These are phyloP conservation scores for Dasypus novemcinctus DNA, from an alignment of 2,113 vertebrate genomes.

Conservation along the genomic window DNA sequence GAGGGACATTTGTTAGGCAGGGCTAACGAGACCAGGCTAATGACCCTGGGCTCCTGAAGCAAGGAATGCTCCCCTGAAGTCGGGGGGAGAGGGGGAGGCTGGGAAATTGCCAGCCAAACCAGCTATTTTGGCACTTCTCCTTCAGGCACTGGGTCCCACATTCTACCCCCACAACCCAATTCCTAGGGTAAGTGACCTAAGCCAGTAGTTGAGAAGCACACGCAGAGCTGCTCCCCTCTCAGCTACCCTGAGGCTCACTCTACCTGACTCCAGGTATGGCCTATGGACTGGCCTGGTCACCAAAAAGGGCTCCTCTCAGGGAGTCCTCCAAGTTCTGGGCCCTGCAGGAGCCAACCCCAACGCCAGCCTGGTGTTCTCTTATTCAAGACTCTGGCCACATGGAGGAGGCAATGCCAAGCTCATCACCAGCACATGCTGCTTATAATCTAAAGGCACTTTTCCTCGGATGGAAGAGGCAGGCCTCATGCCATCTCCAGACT, in stretches of 20 bases:
- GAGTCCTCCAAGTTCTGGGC: neutral
- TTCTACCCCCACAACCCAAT: neutral
- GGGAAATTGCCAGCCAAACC: accelerated
- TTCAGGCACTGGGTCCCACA: accelerated
- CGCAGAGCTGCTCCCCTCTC: neutral
- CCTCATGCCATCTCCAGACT: neutral
- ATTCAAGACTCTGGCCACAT: accelerated
- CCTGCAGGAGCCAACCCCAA: neutral
- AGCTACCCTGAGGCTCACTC: neutral
- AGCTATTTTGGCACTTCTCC: neutral
- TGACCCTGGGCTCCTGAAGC: neutral
- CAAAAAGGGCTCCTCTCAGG: neutral
- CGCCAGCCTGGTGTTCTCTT: neutral
- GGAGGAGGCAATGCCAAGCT: accelerated
- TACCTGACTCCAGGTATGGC: no score
- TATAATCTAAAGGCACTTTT: neutral
- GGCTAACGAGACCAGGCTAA: neutral
- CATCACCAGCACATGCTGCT: accelerated
- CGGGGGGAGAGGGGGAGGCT: no score
- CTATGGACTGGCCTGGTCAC: accelerated
- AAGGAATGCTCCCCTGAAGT: neutral
- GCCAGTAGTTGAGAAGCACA: neutral
- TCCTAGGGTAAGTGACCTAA: neutral
- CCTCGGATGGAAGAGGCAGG: neutral
- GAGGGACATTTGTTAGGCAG: slow-evolving; percentile 23